These are phyloP conservation scores for Hylyphantes graminicola DNA, from an alignment of 1,140 invertebrate species.

Conservation along the genomic window DNA sequence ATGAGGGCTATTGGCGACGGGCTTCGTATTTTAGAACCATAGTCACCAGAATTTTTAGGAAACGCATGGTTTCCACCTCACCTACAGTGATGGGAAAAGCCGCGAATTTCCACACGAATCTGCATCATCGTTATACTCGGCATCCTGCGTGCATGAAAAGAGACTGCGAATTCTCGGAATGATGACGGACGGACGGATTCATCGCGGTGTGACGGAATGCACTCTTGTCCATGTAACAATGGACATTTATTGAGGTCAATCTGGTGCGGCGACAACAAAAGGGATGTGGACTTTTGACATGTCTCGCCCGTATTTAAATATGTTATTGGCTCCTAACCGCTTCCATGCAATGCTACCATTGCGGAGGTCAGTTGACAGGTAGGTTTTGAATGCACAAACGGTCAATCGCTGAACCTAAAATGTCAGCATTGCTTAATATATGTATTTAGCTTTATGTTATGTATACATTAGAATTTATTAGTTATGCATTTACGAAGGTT, in stretches of 20 bases:
- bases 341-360: too few relatives aligned
- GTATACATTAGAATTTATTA: too few relatives aligned
- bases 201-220: slow-evolving; percentile 41
- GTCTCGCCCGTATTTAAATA: slow-evolving; percentile 26
- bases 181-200: slow-evolving; percentile 7
- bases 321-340: slow-evolving; percentile 11
- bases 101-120: slow-evolving; percentile 32
- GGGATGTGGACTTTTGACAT: neutral
- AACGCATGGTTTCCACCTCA: too few relatives aligned
- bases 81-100: neutral
- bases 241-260: slow-evolving; percentile 37
- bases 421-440: too few relatives aligned
- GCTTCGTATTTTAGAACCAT: too few relatives aligned
- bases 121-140: neutral
- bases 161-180: slow-evolving; percentile 16
- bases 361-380: too few relatives aligned
- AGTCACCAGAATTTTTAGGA: too few relatives aligned
- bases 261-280: slow-evolving; percentile 18
- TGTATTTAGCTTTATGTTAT: too few relatives aligned
- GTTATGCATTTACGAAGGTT: too few relatives aligned
- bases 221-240: slow-evolving; percentile 39
- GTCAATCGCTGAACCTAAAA: too few relatives aligned
- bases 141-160: slow-evolving; percentile 35
- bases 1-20: too few relatives aligned
- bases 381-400: too few relatives aligned